Base-by-base conservation (phyloP, 1,140 invertebrate species). In the Archivesica marissinica region DNA sequence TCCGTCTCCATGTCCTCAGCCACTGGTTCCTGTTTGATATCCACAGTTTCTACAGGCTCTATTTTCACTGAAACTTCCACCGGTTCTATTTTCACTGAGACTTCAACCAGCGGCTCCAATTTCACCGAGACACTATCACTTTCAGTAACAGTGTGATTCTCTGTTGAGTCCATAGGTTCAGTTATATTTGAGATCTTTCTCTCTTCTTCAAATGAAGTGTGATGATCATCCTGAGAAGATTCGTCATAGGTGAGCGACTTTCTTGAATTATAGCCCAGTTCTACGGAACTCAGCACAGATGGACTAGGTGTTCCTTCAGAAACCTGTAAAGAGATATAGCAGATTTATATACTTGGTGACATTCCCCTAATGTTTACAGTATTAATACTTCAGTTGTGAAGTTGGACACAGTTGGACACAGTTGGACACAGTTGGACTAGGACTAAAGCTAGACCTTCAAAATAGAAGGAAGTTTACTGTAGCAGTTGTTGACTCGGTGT, bases 251-350 rank as follows among this genome's bases (percentile, higher is more conserved):
- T 23, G 13, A 83, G 80, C 9, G 80, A 47, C 38, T 72, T 74
- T n/a, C 68, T 35, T 23, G 47, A 41, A 1, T 30, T 41, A 41
- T 61, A 83, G 33, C 41, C 50, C 44, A 70, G 80, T 13, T 75
- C 64, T 35, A n/a, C n/a, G 4, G 59, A 15, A 25, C 38, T 75
- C 9, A 83, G 70, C 1, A 56, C 80, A n/a, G 80, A 83, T 56
- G 80, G 80, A 75, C 80, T 83, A 20, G 80, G 80, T 41, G 80
- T 83, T 2, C 80, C 80, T 75, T 83, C 80, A 30, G 80, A 83
- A 39, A 72, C 80, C 80, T 83, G 23, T 4, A 74, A 74, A 38
- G n/a, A n/a, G n/a, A n/a, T n/a, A 50, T 39, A 72, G 20, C 61
- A 23, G 20, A 17, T 25, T 23, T 30, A 66, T 25, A 66, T 25